Conservation (phyloP, 2,797 vertebrate species). For the Hippopotamyrus pictus region DNA sequence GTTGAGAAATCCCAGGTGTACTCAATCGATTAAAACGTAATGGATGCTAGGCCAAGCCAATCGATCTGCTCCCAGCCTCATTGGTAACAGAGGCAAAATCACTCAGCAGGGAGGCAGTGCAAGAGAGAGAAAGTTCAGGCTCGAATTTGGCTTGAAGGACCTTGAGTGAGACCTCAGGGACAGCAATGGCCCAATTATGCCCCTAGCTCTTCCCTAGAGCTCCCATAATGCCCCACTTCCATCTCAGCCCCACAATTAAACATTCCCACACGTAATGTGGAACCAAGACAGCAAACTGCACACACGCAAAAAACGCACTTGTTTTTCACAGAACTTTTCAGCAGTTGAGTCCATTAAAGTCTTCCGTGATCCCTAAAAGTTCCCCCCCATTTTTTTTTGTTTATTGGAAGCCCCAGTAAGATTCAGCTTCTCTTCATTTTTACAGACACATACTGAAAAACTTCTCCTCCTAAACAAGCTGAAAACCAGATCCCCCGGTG, state of each 20-base stretch:
- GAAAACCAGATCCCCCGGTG: neutral
- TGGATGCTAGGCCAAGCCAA: conserved; percentile 10
- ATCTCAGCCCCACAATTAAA: conserved; percentile 56
- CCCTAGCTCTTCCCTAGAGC: conserved; percentile 49
- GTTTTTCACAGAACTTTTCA: neutral
- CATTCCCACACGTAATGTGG: conserved; percentile 49
- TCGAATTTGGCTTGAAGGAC: conserved; percentile 52
- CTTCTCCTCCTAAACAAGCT: neutral
- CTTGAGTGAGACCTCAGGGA: conserved; percentile 55
- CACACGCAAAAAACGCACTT: neutral
- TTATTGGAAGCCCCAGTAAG: neutral
- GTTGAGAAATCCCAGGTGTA: conserved; percentile 60
- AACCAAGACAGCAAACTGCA: conserved; percentile 38
- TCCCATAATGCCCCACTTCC: conserved; percentile 42
- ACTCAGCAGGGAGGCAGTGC: conserved; percentile 41
- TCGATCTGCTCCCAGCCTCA: neutral
- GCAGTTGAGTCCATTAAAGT: neutral
- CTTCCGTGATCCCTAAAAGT: neutral
- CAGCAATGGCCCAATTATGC: conserved; percentile 64
- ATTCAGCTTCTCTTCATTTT: neutral
- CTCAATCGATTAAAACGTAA: conserved; percentile 42
- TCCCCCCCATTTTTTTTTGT: neutral
- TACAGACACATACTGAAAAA: neutral
- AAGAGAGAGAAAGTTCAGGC: conserved; percentile 37
- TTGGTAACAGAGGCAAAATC: conserved; percentile 47